Evolutionary conservation across 2,888 invertebrate genomes (phyloP).

Genomic region (Acheta domesticus): DNA sequence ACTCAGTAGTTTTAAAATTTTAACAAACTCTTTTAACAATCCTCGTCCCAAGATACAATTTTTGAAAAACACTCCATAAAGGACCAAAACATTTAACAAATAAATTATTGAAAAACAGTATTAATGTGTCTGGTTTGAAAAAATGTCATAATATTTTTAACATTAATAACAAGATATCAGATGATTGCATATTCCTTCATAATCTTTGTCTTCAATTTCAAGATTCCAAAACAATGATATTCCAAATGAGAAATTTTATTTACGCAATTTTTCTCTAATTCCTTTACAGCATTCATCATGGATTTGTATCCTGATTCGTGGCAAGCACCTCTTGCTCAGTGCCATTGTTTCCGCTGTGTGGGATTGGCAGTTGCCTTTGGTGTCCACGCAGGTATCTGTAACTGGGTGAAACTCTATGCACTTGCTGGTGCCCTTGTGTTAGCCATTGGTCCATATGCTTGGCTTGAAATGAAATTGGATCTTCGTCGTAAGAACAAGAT

Average conservation of each 20-base stretch:
- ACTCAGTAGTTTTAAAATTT: too few species aligned
- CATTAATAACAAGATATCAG: not conserved
- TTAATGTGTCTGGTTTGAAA: too few species aligned
- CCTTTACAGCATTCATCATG: constrained; percentile 47
- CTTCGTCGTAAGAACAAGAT: not conserved
- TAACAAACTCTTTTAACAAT: too few species aligned
- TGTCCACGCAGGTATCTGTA: constrained; percentile 61
- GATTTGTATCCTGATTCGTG: constrained; percentile 48
- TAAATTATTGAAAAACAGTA: too few species aligned
- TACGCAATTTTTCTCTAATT: too few species aligned
- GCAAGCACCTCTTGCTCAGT: constrained; percentile 55
- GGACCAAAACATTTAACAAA: too few species aligned
- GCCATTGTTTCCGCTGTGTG: constrained; percentile 52
- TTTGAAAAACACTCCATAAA: too few species aligned
- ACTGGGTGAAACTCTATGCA: constrained; percentile 50
- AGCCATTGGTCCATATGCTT: constrained; percentile 54
- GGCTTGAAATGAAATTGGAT: constrained; percentile 52
- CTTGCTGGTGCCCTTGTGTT: constrained; percentile 52
- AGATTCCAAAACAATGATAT: too few species aligned
- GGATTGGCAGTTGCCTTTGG: constrained; percentile 63
- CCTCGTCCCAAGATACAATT: too few species aligned
- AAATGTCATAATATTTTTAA: too few species aligned
- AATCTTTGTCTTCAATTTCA: not conserved
- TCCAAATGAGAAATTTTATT: too few species aligned
- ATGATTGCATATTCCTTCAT: not conserved